These are phyloP conservation scores for Perccottus glenii DNA, from an alignment of 2,113 vertebrate genomes.

Conservation along the genomic window DNA sequence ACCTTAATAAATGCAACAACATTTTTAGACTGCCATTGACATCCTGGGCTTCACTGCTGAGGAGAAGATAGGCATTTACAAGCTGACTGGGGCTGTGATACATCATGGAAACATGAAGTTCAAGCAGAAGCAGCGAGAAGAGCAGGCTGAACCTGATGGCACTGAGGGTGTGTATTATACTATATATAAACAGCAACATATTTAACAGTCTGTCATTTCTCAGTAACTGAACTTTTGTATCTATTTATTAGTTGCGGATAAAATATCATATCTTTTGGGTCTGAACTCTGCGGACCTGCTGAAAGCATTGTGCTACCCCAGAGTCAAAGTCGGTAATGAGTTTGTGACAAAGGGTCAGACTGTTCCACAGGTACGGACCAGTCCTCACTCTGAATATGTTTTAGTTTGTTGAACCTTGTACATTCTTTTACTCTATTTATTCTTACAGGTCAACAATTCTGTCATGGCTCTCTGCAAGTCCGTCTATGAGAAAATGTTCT, in stretches of 20 bases:
- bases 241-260: conserved; percentile 75
- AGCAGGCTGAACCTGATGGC: conserved; percentile 89
- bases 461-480: conserved; percentile 77
- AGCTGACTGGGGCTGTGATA: conserved; percentile 89
- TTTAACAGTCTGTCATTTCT: not conserved
- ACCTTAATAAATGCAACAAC: no score
- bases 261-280: conserved; percentile 80
- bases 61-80: conserved; percentile 85
- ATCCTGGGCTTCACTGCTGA: conserved; percentile 84
- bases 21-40: conserved; percentile 75
- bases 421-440: conserved; percentile 3
- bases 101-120: conserved; percentile 96
- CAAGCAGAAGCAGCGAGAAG: conserved; percentile 90
- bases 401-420: not conserved
- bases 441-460: conserved; percentile 72
- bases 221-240: not conserved
- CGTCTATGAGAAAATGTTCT: conserved; percentile 84
- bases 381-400: not conserved
- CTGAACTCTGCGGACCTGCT: conserved; percentile 81
- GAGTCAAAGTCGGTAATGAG: conserved; percentile 83
- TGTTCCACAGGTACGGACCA: conserved; percentile 75
- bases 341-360: conserved; percentile 82
- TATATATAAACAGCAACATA: not conserved
- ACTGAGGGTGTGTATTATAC: conserved; percentile 80
- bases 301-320: conserved; percentile 79